Evolutionary conservation across 2,888 invertebrate genomes (phyloP).

Genomic region (Oscheius onirici): DNA sequence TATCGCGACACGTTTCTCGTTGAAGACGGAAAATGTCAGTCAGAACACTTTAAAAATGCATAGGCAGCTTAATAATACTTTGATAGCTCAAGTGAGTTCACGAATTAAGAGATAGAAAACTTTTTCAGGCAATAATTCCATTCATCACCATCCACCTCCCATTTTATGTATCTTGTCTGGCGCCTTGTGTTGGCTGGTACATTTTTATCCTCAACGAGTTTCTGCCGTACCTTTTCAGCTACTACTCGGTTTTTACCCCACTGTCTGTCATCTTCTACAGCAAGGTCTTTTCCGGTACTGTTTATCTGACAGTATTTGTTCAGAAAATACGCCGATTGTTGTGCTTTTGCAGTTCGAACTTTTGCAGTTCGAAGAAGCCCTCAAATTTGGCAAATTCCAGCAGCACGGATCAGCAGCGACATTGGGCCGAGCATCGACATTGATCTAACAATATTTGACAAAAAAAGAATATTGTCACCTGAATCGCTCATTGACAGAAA

Average conservation of each 20-base stretch:
- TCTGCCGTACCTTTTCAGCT: constrained; percentile 14
- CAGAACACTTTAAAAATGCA: constrained; percentile 1
- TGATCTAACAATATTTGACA: too few species aligned
- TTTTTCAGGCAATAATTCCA: constrained; percentile 12
- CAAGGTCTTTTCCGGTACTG: constrained; percentile 6
- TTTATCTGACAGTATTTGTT: too few species aligned
- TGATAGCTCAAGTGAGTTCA: constrained; percentile 1
- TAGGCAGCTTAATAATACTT: constrained; percentile 2
- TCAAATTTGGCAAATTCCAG: neutral
- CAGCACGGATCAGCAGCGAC: neutral
- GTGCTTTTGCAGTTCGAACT: too few species aligned
- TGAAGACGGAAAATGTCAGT: constrained; percentile 2
- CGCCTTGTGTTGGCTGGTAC: neutral
- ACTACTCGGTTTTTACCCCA: constrained; percentile 17
- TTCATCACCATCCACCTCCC: constrained; percentile 21
- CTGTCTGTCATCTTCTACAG: constrained; percentile 11
- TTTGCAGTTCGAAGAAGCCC: neutral
- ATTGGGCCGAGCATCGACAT: constrained; percentile 11
- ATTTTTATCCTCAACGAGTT: neutral
- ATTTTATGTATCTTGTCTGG: constrained; percentile 10
- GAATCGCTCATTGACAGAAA: too few species aligned
- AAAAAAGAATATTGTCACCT: too few species aligned
- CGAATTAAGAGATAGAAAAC: too few species aligned
- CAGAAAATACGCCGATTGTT: too few species aligned
- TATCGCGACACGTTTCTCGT: neutral